These are phyloP conservation scores for Pammene fasciana DNA, from an alignment of 2,888 invertebrate species.

Conservation along the genomic window DNA sequence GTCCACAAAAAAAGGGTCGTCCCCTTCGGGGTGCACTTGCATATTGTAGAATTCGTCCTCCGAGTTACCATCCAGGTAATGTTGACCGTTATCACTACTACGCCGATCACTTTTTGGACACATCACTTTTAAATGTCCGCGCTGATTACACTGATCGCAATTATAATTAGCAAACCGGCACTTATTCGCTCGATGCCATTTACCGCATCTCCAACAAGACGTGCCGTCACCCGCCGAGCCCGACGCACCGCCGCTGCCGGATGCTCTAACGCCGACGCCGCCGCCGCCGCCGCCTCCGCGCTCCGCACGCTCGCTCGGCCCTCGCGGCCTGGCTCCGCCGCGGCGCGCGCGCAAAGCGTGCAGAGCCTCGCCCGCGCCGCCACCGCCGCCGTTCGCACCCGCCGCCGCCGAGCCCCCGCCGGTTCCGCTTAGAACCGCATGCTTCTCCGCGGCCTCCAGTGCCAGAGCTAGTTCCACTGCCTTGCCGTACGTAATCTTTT, in stretches of 20 bases:
- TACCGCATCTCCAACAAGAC: background rate
- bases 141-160: background rate
- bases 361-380: conserved; percentile 33
- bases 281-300: background rate
- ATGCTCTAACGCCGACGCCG: background rate
- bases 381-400: conserved; percentile 10
- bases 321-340: conserved; percentile 41
- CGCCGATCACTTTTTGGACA: background rate
- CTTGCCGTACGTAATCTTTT: conserved; percentile 42
- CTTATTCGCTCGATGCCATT: background rate
- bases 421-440: conserved; percentile 45
- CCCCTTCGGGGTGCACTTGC: background rate
- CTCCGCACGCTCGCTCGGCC: background rate
- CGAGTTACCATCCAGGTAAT: background rate
- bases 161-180: background rate
- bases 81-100: background rate
- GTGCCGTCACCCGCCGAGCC: background rate
- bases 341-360: conserved; percentile 18
- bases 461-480: conserved; percentile 47
- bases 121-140: background rate
- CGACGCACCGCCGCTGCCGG: background rate
- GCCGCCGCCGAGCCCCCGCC: conserved; percentile 27
- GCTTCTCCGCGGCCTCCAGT: conserved; percentile 48
- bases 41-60: background rate
- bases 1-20: background rate